phyloP scores from a whole-genome alignment of 1,140 invertebrate genomes.

The Trichogramma pretiosum region DNA sequence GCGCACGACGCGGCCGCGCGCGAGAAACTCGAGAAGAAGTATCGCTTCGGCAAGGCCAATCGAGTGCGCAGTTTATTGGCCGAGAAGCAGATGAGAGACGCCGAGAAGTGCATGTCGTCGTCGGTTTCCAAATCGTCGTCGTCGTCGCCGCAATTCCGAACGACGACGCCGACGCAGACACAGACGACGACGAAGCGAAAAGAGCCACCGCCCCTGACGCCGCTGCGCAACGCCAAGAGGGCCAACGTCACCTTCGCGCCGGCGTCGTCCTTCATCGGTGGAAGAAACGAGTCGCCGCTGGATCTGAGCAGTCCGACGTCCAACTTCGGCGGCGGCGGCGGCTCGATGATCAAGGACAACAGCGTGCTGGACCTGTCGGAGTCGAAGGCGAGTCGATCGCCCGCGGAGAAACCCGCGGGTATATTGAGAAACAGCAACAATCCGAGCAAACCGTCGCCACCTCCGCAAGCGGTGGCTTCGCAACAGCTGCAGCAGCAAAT shows the following conservation, averaged over 20 bases:
- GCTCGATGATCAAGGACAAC: no score
- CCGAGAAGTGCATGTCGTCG: slow-evolving; percentile 31
- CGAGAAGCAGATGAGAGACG: slow-evolving; percentile 41
- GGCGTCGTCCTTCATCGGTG: slow-evolving; percentile 5
- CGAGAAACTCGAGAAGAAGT: slow-evolving; percentile 35
- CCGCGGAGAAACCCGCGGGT: neutral
- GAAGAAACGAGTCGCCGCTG: slow-evolving; percentile 23
- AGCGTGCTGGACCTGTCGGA: slow-evolving; percentile 22
- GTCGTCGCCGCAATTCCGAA: neutral
- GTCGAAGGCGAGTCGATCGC: neutral
- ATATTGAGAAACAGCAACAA: slow-evolving; percentile 5
- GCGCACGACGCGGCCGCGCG: slow-evolving; percentile 20
- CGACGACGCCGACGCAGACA: neutral
- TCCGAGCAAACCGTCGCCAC: no score
- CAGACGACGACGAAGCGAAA: slow-evolving; percentile 26
- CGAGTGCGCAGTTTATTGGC: slow-evolving; percentile 36
- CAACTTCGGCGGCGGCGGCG: slow-evolving; percentile 7
- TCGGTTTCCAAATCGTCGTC: neutral
- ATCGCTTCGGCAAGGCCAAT: slow-evolving; percentile 37
- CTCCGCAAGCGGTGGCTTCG: neutral
- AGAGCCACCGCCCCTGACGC: slow-evolving; percentile 37
- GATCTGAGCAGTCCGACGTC: slow-evolving; percentile 25
- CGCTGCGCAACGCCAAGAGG: slow-evolving; percentile 29
- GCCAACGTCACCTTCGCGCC: slow-evolving; percentile 16
- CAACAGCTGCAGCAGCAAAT: no score